Conservation (phyloP, 53 echinoderm and acorn worm genomes). For the Mesocentrotus franciscanus region DNA sequence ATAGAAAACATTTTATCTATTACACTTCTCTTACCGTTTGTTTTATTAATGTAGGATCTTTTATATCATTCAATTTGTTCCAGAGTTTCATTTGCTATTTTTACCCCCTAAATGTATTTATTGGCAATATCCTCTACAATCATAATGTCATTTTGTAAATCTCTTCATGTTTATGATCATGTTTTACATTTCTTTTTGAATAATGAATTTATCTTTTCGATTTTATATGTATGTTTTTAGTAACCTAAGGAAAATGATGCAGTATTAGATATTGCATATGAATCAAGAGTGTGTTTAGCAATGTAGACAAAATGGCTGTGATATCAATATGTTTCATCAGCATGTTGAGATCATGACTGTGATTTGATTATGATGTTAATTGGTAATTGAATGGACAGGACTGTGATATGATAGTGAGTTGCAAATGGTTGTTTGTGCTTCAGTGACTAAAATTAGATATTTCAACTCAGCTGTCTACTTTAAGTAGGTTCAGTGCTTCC, state of each 20-base stretch:
- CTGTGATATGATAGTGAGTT: constrained; percentile 15
- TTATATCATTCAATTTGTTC: neutral
- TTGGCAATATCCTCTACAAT: too few relatives aligned
- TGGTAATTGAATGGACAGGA: neutral
- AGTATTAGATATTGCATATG: neutral
- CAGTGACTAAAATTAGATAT: neutral
- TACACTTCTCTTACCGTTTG: too few relatives aligned
- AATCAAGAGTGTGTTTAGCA: neutral
- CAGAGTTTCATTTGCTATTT: neutral
- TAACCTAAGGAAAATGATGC: too few relatives aligned
- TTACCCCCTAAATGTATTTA: too few relatives aligned
- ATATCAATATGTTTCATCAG: neutral
- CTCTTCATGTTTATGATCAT: too few relatives aligned
- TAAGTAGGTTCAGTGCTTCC: neutral
- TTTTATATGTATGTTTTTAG: too few relatives aligned
- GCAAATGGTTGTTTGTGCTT: neutral
- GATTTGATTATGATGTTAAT: neutral
- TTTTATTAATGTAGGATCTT: neutral
- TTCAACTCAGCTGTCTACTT: neutral
- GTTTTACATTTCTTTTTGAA: too few relatives aligned
- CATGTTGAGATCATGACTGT: neutral
- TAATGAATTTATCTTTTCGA: too few relatives aligned
- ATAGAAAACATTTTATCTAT: too few relatives aligned
- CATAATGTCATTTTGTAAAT: too few relatives aligned
- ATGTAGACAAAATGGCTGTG: neutral